Base-by-base conservation (phyloP, 1,140 invertebrate genomes). In the Helicoverpa armigera region DNA sequence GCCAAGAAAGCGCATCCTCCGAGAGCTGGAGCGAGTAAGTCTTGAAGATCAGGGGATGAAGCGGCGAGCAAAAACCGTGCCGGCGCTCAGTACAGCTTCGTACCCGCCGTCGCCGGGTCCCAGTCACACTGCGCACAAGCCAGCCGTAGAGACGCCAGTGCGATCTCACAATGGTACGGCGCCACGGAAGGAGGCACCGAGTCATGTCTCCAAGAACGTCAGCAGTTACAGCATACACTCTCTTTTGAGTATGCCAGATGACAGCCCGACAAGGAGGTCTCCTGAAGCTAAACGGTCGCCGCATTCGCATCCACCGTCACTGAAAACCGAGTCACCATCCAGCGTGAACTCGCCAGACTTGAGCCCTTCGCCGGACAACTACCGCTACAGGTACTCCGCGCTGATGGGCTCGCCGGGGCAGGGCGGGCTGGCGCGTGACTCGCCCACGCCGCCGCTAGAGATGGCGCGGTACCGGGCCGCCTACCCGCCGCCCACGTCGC, bases 161-260 rank as follows among this genome's bases (percentile, higher is more conserved):
- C 81, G 86, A 35, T 18, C 86, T 53, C 86, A 87, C 73, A 92
- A 91, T 85, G 89, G 89, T 79, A 81, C 86, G 82, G 86, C 75
- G 75, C 84, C 85, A 58, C 87, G 87, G 50, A 89, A 88, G 84
- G 91, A 88, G 73, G 79, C 86, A 53, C 84, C 87, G 11, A 67
- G 35, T 67, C 63, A 67, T 61, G 86, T 87, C 3, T 83, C 95
- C 50, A 96, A 96, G 86, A 95, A 96, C 83, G 90, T 96, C 58
- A 97, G 97, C 87, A 97, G 96, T 82, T 97, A 97, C 92, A 98
- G 97, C 94, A 98, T 98, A 91, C 97, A 97, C 82, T 97, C 97
- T 82, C 94, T 98, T 86, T 92, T 98, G 77, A 97, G 97, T 56
- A 94, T 93, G 89, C 89, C 93, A 2, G 94, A 95, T 82, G 94